Evolutionary conservation across 2,888 invertebrate species (phyloP).

Genomic region (Eupithecia subfuscata): DNA sequence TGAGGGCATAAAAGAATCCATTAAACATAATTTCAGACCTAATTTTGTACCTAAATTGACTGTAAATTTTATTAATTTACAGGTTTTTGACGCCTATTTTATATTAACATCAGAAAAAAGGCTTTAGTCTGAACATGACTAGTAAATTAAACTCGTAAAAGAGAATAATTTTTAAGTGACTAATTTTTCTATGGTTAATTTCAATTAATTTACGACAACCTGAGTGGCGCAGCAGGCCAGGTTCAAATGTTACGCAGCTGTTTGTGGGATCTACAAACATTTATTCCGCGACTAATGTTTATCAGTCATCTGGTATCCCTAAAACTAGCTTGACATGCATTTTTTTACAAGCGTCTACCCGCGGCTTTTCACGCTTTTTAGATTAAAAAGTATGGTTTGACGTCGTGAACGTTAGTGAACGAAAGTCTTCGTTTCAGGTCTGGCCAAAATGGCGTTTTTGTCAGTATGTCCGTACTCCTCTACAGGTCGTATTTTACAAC

Average conservation of each 20-base stretch:
- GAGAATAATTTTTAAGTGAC: background rate
- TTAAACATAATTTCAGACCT: conserved; percentile 18
- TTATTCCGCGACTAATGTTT: too few species aligned
- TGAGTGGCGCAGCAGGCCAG: background rate
- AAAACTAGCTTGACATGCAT: too few species aligned
- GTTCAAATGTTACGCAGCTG: background rate
- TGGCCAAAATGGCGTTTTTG: too few species aligned
- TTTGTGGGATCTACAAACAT: too few species aligned
- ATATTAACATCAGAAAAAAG: conserved; percentile 7
- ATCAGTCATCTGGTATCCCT: too few species aligned
- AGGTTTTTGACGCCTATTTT: conserved; percentile 13
- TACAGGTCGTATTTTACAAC: too few species aligned
- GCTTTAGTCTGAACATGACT: background rate
- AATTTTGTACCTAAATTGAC: conserved; percentile 7
- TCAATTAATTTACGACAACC: background rate
- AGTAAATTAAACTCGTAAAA: background rate
- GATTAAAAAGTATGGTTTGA: too few species aligned
- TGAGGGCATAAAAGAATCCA: conserved; percentile 17
- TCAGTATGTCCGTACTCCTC: too few species aligned
- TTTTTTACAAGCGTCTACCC: too few species aligned
- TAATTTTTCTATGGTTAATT: background rate
- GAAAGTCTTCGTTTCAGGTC: too few species aligned
- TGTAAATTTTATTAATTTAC: conserved; percentile 9
- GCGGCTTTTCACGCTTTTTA: too few species aligned
- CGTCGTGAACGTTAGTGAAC: too few species aligned